Evolutionary conservation across 2,797 vertebrate genomes (phyloP).

Genomic region (Potorous gilbertii): DNA sequence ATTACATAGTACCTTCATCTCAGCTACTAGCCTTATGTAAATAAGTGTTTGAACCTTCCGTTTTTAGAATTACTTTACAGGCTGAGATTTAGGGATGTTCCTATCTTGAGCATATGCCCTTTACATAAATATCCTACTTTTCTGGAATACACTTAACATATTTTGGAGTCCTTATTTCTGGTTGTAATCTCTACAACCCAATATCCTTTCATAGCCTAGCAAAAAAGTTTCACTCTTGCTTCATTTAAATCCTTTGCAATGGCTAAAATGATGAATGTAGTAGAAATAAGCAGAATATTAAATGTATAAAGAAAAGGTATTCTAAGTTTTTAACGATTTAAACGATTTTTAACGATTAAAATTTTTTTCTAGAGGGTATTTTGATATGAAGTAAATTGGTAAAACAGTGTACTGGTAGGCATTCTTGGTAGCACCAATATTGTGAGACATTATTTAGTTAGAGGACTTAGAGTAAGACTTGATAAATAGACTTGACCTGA

Average conservation of each 20-base stretch:
- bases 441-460: not conserved
- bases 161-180: not conserved
- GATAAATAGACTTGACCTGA: not conserved
- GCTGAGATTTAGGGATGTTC: not conserved
- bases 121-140: not conserved
- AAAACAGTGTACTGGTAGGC: not conserved
- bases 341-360: too few species aligned
- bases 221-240: not conserved
- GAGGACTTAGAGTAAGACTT: slow-evolving; percentile 1
- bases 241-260: not conserved
- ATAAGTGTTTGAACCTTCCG: not conserved
- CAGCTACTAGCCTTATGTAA: not conserved
- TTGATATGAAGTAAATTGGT: not conserved
- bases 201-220: not conserved
- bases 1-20: not conserved
- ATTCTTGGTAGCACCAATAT: not conserved
- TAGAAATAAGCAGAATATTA: not conserved
- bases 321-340: not conserved
- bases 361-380: too few species aligned
- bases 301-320: not conserved
- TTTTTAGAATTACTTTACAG: not conserved
- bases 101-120: not conserved
- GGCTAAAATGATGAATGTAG: not conserved
- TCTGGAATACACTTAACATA: not conserved
- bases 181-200: not conserved